Evolutionary conservation across 2,797 vertebrate genomes (phyloP), one percentile per base, ranked within the genome.

Genomic region (Pipistrellus nathusii): DNA sequence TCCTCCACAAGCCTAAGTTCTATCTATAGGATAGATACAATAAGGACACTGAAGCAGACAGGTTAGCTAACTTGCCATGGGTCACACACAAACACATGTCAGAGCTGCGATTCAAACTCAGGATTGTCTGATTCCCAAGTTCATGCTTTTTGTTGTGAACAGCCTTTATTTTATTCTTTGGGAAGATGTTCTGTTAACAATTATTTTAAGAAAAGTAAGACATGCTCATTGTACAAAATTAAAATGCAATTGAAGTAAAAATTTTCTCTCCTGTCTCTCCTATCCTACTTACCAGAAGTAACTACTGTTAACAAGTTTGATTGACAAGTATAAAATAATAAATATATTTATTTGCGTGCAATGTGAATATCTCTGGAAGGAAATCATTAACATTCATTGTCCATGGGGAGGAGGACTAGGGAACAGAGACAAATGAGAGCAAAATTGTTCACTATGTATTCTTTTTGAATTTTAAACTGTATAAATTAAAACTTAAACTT

Each of bases 291-390:
- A 90, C 55, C 80, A 96, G 64, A 88, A 48, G 72, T 83, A 92
- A 75, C 15, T 57, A 88, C 69, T 77, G 15, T 83, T 84, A 94
- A 94, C 32, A 93, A 41, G 23, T 83, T 93, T 86, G 35, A 32
- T 90, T 91, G 35, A 95, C n/a, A 95, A 93, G 48, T 68, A 66
- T 85, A 85, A 96, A 94, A 72, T 85, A 88, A 88, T 3, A 72
- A 90, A 73, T 91, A 76, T 57, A 88, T 23, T 83, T 88, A 95
- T 81, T 93, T 95, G 59, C 1, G 9, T 85, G 62, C 38, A 90
- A 93, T 57, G 13, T 30, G 66, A 55, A 90, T 87, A 92, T 94
- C 62, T 95, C 77, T 92, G 62, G 55, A 94, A 88, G 80, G 64
- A 92, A 95, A 84, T 25, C 9, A 86, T 3, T 83, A 51, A 77